Conservation (phyloP, 2,797 vertebrate genomes). For the Manis crassicaudata region DNA sequence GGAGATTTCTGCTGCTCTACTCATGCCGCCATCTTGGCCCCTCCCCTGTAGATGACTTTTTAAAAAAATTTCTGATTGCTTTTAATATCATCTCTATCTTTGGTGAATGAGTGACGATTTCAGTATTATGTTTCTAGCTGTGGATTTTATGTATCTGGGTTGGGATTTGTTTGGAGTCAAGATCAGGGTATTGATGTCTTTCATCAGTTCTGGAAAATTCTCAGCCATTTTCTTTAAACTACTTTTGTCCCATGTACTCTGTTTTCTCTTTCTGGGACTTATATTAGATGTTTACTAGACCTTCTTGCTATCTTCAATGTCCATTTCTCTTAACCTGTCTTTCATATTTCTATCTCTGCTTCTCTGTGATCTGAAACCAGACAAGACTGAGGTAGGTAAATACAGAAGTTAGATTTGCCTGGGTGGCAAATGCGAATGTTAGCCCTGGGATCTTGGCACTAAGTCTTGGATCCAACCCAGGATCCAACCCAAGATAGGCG, state of each 20-base stretch:
- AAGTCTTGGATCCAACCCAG: background rate
- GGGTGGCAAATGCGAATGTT: conserved; percentile 31
- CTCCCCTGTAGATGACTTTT: background rate
- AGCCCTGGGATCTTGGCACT: background rate
- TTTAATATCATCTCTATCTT: conserved; percentile 64
- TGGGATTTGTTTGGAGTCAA: conserved; percentile 54
- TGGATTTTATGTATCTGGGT: conserved; percentile 48
- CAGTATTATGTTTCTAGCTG: conserved; percentile 48
- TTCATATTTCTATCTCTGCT: conserved; percentile 78
- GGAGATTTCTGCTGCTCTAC: too few relatives aligned
- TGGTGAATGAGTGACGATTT: conserved; percentile 26
- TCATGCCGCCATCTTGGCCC: too few relatives aligned
- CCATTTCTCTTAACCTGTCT: conserved; percentile 76
- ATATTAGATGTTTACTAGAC: conserved; percentile 38
- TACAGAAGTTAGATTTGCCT: conserved; percentile 61
- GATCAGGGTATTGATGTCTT: conserved; percentile 42
- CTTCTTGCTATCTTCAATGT: conserved; percentile 56
- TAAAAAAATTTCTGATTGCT: background rate
- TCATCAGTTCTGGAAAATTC: conserved; percentile 57
- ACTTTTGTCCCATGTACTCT: conserved; percentile 41
- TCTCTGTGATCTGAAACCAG: conserved; percentile 80
- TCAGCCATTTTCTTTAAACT: conserved; percentile 56
- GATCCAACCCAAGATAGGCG: background rate
- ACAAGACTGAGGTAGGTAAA: conserved; percentile 76
- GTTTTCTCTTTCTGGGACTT: conserved; percentile 65